These are phyloP conservation scores for Pyrgilauda ruficollis DNA, from an alignment of 2,113 vertebrate species.

Conservation along the genomic window DNA sequence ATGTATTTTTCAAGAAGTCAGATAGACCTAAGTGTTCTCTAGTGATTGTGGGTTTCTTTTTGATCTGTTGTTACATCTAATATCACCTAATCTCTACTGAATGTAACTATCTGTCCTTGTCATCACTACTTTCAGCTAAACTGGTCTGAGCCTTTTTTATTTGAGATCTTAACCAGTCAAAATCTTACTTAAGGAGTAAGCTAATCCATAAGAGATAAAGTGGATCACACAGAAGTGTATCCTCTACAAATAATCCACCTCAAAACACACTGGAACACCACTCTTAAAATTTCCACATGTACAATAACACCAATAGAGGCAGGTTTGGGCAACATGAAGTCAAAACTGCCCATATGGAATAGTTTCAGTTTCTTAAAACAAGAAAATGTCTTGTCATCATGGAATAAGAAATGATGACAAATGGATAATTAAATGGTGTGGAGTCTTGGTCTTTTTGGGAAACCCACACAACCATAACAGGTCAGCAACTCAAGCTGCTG, in stretches of 20 bases:
- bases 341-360: neutral
- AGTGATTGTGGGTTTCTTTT: neutral
- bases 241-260: neutral
- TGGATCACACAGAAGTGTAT: neutral
- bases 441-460: neutral
- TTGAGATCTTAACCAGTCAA: neutral
- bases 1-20: fast-evolving
- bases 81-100: fast-evolving
- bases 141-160: neutral
- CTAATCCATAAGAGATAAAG: neutral
- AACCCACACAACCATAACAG: neutral
- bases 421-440: neutral
- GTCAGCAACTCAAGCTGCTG: neutral
- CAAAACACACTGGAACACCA: neutral
- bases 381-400: neutral
- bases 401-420: neutral
- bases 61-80: neutral
- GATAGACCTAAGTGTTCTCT: neutral
- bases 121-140: neutral
- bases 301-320: neutral
- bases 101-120: neutral
- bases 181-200: neutral
- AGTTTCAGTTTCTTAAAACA: neutral
- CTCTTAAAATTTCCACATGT: neutral
- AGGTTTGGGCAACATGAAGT: neutral